These are phyloP conservation scores for Leucania comma DNA, from an alignment of 2,888 invertebrate genomes.

Conservation along the genomic window DNA sequence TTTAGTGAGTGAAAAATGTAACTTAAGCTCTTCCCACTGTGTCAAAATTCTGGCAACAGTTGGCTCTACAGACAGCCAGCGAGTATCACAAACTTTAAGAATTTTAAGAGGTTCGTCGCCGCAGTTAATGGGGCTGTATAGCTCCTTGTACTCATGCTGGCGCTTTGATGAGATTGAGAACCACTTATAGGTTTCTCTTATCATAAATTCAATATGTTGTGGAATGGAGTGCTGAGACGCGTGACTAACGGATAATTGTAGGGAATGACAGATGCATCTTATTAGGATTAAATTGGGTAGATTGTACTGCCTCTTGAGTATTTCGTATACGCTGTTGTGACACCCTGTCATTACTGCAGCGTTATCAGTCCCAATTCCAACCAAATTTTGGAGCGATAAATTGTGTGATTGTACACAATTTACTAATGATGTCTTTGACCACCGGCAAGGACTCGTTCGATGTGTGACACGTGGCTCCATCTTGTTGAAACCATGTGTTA, in stretches of 20 bases:
- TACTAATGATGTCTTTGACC: slow-evolving; percentile 44
- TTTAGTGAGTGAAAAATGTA: slow-evolving; percentile 55
- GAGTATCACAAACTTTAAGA: slow-evolving; percentile 52
- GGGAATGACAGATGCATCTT: slow-evolving; percentile 61
- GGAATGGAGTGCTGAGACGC: slow-evolving; percentile 67
- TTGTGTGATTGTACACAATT: slow-evolving; percentile 41
- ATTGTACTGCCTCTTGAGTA: slow-evolving; percentile 59
- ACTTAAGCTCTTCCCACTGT: slow-evolving; percentile 33
- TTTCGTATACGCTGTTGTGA: slow-evolving; percentile 65
- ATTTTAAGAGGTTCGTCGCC: slow-evolving; percentile 68
- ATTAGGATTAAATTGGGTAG: slow-evolving; percentile 63
- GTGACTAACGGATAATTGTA: slow-evolving; percentile 68
- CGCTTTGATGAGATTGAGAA: slow-evolving; percentile 64
- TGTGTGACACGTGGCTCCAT: no score
- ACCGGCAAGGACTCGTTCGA: no score
- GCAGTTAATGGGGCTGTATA: slow-evolving; percentile 66
- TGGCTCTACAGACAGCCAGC: slow-evolving; percentile 69
- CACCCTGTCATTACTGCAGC: slow-evolving; percentile 71
- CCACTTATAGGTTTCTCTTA: slow-evolving; percentile 71
- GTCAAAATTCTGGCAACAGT: slow-evolving; percentile 63
- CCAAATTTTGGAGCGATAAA: slow-evolving; percentile 55
- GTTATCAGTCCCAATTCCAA: slow-evolving; percentile 71
- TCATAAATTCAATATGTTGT: slow-evolving; percentile 67
- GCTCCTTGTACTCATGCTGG: slow-evolving; percentile 58
- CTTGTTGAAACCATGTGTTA: no score